These are phyloP conservation scores for Polymixis lichenea DNA, from an alignment of 2,888 invertebrate genomes.

Conservation along the genomic window DNA sequence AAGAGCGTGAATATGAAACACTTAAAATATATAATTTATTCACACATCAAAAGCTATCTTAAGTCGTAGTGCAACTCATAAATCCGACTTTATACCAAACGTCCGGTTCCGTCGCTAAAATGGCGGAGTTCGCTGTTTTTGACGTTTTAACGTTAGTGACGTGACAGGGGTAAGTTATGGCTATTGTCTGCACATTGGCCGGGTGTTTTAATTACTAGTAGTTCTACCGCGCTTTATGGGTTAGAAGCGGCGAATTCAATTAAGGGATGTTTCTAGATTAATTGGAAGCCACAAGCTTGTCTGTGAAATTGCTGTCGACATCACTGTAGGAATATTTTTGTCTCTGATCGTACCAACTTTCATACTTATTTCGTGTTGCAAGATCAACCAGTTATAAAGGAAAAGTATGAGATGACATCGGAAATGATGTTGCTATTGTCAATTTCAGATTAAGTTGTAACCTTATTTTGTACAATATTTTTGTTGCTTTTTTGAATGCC, in stretches of 20 bases:
- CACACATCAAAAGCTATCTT: slow-evolving; percentile 62
- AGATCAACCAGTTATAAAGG: neutral
- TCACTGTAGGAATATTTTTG: neutral
- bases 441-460: no score
- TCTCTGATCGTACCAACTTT: neutral
- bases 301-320: neutral
- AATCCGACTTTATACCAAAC: slow-evolving; percentile 60
- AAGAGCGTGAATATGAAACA: slow-evolving; percentile 29
- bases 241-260: slow-evolving; percentile 57
- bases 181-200: slow-evolving; percentile 58
- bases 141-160: slow-evolving; percentile 66
- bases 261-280: slow-evolving; percentile 31
- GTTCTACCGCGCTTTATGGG: slow-evolving; percentile 54
- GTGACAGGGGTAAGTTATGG: slow-evolving; percentile 63
- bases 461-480: no score
- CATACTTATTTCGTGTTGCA: neutral
- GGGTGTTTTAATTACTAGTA: slow-evolving; percentile 64
- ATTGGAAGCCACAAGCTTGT: slow-evolving; percentile 15
- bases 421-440: no score
- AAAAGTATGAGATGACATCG: neutral
- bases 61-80: slow-evolving; percentile 60
- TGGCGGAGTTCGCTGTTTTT: slow-evolving; percentile 60
- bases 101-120: slow-evolving; percentile 57
- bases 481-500: no score
- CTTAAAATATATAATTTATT: slow-evolving; percentile 44